Evolutionary conservation across 2,888 invertebrate species (phyloP).

Genomic region (Erynnis tages): DNA sequence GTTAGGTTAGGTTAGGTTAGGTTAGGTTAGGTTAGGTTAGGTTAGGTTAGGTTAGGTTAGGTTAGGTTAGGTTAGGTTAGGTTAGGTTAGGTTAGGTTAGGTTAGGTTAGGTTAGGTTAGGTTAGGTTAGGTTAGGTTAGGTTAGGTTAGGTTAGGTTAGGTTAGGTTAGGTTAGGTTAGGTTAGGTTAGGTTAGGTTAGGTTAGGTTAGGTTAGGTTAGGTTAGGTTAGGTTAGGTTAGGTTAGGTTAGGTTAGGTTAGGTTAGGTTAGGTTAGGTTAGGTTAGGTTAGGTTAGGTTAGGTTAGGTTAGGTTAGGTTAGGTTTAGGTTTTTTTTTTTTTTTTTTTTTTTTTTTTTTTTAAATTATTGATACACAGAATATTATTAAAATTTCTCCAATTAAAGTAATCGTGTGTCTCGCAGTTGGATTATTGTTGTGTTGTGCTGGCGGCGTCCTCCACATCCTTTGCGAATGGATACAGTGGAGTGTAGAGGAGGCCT

Average conservation of each 20-base stretch:
- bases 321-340: too few relatives aligned
- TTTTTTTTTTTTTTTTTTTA: too few relatives aligned
- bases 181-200: constrained; percentile 31
- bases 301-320: constrained; percentile 21
- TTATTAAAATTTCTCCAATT: too few relatives aligned
- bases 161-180: constrained; percentile 29
- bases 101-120: constrained; percentile 24
- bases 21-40: constrained; percentile 27
- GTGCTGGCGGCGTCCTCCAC: too few relatives aligned
- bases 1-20: constrained; percentile 26
- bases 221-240: constrained; percentile 20
- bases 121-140: constrained; percentile 26
- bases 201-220: constrained; percentile 30
- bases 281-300: constrained; percentile 21
- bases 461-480: too few relatives aligned
- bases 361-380: too few relatives aligned
- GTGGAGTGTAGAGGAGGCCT: too few relatives aligned
- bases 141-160: constrained; percentile 34
- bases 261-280: constrained; percentile 21
- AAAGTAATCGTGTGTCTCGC: too few relatives aligned
- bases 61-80: constrained; percentile 26
- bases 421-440: too few relatives aligned
- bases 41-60: constrained; percentile 29
- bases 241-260: constrained; percentile 21
- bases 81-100: constrained; percentile 25